These are phyloP conservation scores for Brachyptera risi DNA, from an alignment of 2,888 invertebrate genomes.

Conservation along the genomic window DNA sequence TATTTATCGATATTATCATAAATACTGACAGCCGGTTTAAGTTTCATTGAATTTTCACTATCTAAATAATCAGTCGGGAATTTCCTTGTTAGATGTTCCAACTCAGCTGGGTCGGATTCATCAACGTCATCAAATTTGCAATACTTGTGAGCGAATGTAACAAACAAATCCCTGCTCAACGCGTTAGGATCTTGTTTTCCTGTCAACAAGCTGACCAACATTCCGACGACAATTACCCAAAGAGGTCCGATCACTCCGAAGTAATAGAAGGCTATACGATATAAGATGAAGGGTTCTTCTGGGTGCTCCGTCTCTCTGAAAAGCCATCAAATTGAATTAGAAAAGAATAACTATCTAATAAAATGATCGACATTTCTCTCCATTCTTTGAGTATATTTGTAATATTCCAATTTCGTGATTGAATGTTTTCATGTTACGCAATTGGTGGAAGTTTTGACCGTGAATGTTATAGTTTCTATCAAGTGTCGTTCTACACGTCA, in stretches of 20 bases:
- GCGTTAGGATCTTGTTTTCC: slow-evolving; percentile 53
- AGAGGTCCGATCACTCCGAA: slow-evolving; percentile 60
- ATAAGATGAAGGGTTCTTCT: slow-evolving; percentile 43
- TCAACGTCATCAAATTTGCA: not conserved
- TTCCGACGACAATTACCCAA: slow-evolving; percentile 55
- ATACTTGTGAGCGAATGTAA: slow-evolving; percentile 49
- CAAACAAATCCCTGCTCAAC: slow-evolving; percentile 56
- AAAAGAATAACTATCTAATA: too few species aligned
- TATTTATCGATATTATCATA: too few species aligned
- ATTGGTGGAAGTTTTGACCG: too few species aligned
- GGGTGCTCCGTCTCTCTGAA: too few species aligned
- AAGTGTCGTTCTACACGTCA: too few species aligned
- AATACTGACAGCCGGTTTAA: too few species aligned
- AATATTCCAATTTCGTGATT: too few species aligned
- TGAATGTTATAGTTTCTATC: too few species aligned
- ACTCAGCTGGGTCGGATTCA: not conserved
- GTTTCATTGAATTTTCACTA: not conserved
- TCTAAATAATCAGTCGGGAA: not conserved
- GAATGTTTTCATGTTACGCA: too few species aligned
- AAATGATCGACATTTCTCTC: too few species aligned
- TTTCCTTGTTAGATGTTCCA: not conserved
- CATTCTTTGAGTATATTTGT: too few species aligned
- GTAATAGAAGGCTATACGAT: slow-evolving; percentile 65
- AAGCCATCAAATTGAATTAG: too few species aligned
- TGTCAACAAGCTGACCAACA: slow-evolving; percentile 59